These are phyloP conservation scores for Alloplasta piceator DNA, from an alignment of 2,888 invertebrate species.

Conservation along the genomic window DNA sequence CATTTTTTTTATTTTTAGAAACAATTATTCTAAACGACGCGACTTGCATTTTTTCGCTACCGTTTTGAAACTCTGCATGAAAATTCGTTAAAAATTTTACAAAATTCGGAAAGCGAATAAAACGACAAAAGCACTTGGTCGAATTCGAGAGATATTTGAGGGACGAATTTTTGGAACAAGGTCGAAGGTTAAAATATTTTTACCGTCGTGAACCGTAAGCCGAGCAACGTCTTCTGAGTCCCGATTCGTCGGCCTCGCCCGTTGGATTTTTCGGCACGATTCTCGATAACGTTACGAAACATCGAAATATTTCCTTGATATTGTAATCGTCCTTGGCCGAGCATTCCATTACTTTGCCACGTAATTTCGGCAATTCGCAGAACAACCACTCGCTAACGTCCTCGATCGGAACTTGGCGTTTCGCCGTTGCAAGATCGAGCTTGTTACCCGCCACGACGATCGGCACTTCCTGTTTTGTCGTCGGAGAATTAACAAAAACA, in stretches of 20 bases:
- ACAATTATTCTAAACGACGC: too few relatives aligned
- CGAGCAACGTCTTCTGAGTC: constrained; percentile 89
- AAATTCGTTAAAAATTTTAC: too few relatives aligned
- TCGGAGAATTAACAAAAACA: constrained; percentile 13
- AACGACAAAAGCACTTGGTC: too few relatives aligned
- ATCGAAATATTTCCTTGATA: constrained; percentile 92
- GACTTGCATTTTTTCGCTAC: too few relatives aligned
- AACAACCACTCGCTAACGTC: constrained; percentile 93
- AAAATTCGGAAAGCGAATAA: too few relatives aligned
- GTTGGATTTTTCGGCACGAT: constrained; percentile 86
- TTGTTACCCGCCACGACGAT: constrained; percentile 95
- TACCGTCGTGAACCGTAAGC: constrained; percentile 86
- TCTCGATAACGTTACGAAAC: constrained; percentile 90
- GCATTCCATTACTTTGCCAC: constrained; percentile 90
- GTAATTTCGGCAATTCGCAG: constrained; percentile 90
- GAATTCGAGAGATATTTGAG: too few relatives aligned
- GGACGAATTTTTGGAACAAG: too few relatives aligned
- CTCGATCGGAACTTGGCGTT: constrained; percentile 89
- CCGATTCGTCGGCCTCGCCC: constrained; percentile 85
- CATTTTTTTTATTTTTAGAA: too few relatives aligned
- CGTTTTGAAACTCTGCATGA: too few relatives aligned
- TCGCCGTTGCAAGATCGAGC: constrained; percentile 89
- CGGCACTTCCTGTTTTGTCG: constrained; percentile 88
- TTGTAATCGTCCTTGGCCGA: constrained; percentile 92
- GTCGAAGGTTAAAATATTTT: neutral